These are phyloP conservation scores for Polietes domitor DNA, from an alignment of 2,888 invertebrate genomes.

Conservation along the genomic window DNA sequence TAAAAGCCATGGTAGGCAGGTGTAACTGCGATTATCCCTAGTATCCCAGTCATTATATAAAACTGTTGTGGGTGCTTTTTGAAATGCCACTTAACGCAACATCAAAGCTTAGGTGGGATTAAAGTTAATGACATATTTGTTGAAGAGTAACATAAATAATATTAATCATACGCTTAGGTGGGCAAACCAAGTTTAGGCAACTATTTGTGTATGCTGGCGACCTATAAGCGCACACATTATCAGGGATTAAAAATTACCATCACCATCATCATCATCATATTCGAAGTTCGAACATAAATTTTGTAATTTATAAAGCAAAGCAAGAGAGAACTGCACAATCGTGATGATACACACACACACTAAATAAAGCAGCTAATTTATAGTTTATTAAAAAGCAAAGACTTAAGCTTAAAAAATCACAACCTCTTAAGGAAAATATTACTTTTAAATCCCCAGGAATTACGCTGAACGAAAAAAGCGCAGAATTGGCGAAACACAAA, in stretches of 20 bases:
- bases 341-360: background rate
- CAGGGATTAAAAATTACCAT: background rate
- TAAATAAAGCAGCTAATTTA: slow-evolving; percentile 53
- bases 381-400: slow-evolving; percentile 52
- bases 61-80: too few relatives aligned
- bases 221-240: background rate
- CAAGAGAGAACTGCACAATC: background rate
- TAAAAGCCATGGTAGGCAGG: too few relatives aligned
- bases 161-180: slow-evolving; percentile 6
- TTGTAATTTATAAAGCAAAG: slow-evolving; percentile 4
- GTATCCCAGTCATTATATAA: too few relatives aligned
- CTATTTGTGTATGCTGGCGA: background rate
- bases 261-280: too few relatives aligned
- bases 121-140: too few relatives aligned
- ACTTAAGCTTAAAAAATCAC: slow-evolving; percentile 42
- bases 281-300: slow-evolving; percentile 1
- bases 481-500: background rate
- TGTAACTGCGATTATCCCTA: too few relatives aligned
- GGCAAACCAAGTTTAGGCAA: background rate
- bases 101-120: too few relatives aligned
- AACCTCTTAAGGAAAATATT: slow-evolving; percentile 55
- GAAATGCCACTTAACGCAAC: too few relatives aligned
- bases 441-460: slow-evolving; percentile 58
- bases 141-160: too few relatives aligned
- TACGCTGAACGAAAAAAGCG: slow-evolving; percentile 40